Evolutionary conservation across 2,113 vertebrate genomes (phyloP).

Genomic region (Lonchura striata): DNA sequence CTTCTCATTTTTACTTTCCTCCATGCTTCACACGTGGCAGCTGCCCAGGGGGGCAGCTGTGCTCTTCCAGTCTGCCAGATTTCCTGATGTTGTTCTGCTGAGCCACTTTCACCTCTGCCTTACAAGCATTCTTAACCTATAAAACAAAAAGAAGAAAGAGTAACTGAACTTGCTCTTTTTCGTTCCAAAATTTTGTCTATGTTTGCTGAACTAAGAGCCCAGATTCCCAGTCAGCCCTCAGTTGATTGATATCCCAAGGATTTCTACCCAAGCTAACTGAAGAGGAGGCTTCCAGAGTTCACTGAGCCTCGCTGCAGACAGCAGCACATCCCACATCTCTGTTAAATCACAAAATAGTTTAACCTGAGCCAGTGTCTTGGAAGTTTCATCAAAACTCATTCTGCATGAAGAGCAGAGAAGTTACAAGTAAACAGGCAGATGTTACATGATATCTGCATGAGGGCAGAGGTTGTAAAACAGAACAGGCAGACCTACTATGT

Average conservation of each 20-base stretch:
- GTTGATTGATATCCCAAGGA: rapidly evolving
- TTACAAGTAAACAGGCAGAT: background rate
- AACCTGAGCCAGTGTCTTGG: background rate
- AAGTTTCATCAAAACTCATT: background rate
- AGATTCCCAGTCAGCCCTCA: background rate
- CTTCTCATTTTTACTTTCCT: constrained; percentile 74
- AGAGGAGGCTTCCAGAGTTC: background rate
- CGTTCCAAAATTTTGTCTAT: background rate
- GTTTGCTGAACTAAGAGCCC: background rate
- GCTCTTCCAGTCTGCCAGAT: constrained; percentile 63
- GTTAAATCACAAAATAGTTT: background rate
- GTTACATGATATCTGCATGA: background rate
- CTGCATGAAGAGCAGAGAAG: background rate
- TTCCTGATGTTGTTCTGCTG: background rate
- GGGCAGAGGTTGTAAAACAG: background rate
- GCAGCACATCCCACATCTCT: background rate
- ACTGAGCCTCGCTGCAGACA: background rate
- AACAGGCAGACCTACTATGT: background rate
- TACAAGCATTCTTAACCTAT: constrained; percentile 61
- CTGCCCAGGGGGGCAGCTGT: constrained; percentile 33
- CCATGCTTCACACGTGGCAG: constrained; percentile 68
- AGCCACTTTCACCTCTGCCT: constrained; percentile 46
- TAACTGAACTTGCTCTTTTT: background rate
- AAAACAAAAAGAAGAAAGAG: background rate
- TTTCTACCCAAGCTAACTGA: background rate